These are phyloP conservation scores for Agrochola lota DNA, from an alignment of 2,888 invertebrate genomes.

Conservation along the genomic window DNA sequence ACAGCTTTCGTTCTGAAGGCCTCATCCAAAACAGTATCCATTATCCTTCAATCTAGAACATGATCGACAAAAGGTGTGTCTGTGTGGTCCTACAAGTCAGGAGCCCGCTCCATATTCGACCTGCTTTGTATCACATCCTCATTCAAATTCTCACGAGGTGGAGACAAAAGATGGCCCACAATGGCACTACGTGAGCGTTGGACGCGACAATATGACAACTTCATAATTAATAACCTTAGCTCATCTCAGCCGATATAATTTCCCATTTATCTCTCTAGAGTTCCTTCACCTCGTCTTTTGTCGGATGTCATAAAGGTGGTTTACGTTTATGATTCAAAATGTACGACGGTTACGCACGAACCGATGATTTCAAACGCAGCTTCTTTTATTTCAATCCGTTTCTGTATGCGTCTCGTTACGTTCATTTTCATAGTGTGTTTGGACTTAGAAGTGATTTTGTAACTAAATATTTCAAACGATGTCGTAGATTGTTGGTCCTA, in stretches of 20 bases:
- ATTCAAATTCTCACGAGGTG: conserved; percentile 87
- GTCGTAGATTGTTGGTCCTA: conserved; percentile 38
- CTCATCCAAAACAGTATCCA: conserved; percentile 24
- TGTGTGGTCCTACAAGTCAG: conserved; percentile 86
- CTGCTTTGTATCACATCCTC: conserved; percentile 79
- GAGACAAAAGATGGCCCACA: conserved; percentile 85
- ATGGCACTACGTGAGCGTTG: conserved; percentile 85
- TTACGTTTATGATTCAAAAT: conserved; percentile 87
- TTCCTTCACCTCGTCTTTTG: conserved; percentile 88
- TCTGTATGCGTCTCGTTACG: conserved; percentile 64
- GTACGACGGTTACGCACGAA: conserved; percentile 88
- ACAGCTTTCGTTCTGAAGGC: conserved; percentile 10
- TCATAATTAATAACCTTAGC: conserved; percentile 90
- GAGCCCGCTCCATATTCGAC: conserved; percentile 81
- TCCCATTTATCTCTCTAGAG: conserved; percentile 87
- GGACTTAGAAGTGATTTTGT: conserved; percentile 62
- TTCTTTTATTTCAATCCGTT: conserved; percentile 68
- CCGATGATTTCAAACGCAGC: conserved; percentile 78
- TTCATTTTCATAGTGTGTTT: conserved; percentile 64
- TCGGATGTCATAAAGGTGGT: conserved; percentile 85
- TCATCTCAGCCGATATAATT: conserved; percentile 89
- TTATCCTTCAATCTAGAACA: conserved; percentile 56
- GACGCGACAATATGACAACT: conserved; percentile 88
- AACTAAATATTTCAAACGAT: conserved; percentile 55
- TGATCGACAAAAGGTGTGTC: conserved; percentile 67